These are phyloP conservation scores for Anagyrus pseudococci DNA, from an alignment of 2,888 invertebrate genomes.

Conservation along the genomic window DNA sequence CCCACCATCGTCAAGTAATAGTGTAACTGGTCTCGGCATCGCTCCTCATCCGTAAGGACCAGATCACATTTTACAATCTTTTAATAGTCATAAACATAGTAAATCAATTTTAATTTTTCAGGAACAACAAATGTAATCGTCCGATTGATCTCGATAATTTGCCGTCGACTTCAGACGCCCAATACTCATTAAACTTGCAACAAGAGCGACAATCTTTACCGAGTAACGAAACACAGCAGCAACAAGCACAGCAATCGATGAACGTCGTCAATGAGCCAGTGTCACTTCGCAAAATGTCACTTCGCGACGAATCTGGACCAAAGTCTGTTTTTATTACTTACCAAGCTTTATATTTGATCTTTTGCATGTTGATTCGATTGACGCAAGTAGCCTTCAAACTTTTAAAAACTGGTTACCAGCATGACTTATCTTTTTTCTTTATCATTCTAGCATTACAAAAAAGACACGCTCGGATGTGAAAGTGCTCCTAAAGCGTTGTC, in stretches of 20 bases:
- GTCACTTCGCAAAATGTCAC: too few species aligned
- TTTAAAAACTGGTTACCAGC: too few species aligned
- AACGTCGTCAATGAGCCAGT: not conserved
- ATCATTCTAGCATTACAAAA: conserved; percentile 23
- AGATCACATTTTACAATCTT: too few species aligned
- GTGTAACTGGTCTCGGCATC: conserved; percentile 1
- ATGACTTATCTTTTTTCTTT: too few species aligned
- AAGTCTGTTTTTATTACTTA: too few species aligned
- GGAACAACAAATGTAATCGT: conserved; percentile 55
- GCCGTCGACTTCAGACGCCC: conserved; percentile 48
- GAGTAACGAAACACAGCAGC: conserved; percentile 47
- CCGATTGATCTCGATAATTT: conserved; percentile 52
- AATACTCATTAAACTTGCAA: conserved; percentile 28
- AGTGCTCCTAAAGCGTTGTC: conserved; percentile 21
- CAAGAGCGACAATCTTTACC: conserved; percentile 19
- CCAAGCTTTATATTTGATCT: too few species aligned
- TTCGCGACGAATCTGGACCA: too few species aligned
- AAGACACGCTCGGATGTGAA: conserved; percentile 22
- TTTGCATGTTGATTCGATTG: too few species aligned
- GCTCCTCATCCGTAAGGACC: conserved; percentile 40
- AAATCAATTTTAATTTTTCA: conserved; percentile 36
- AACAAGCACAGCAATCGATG: conserved; percentile 40
- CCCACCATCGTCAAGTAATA: conserved; percentile 1
- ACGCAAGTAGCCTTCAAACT: too few species aligned
- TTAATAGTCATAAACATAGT: too few species aligned